Base-by-base conservation (phyloP, 1,140 invertebrate genomes). In the Apis dorsata region DNA sequence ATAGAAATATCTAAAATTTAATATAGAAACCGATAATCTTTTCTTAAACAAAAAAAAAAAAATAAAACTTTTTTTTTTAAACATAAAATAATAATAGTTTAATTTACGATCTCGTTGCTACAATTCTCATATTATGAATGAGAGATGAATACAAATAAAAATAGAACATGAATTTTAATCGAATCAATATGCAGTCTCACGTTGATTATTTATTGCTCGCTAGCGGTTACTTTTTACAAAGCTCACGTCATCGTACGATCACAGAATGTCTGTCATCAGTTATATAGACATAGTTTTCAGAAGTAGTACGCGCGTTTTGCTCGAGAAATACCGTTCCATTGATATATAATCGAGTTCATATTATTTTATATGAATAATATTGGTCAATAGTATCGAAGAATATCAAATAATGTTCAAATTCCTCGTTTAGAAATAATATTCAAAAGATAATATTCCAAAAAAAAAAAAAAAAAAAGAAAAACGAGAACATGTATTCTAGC, bases 291-390 rank as follows among this genome's bases (percentile, higher is more conserved):
- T 10, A 19, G 13, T 21, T 60, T 53, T 28, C 13, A 62, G n/a
- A 79, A 72, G 53, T 62, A 57, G 51, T 65, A 21, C 66, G 19
- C 17, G 28, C 51, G 19, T 75, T 81, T 66, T 66, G 51, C 53
- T 11, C 34, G 12, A n/a, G 12, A 17, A 66, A 21, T 63, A 24
- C 53, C 51, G 63, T 75, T 53, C 7, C 24, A n/a, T 57, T 21
- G 68, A 49, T 49, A 21, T 15, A 21, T 19, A n/a, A 1, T 49
- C 34, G 68, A 44, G 24, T 21, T 0, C 19, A 8, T 70, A 21
- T 51, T 44, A 55, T 55, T 72, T n/a, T 28, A 28, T 17, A 2
- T 4, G 7, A 72, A 72, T 1, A 17, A 44, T n/a, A 28, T 72
- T 21, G 44, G 21, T 19, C 44, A 53, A n/a, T 70, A 51, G 17